These are phyloP conservation scores for Dryadula phaetusa DNA, from an alignment of 2,888 invertebrate species.

Conservation along the genomic window DNA sequence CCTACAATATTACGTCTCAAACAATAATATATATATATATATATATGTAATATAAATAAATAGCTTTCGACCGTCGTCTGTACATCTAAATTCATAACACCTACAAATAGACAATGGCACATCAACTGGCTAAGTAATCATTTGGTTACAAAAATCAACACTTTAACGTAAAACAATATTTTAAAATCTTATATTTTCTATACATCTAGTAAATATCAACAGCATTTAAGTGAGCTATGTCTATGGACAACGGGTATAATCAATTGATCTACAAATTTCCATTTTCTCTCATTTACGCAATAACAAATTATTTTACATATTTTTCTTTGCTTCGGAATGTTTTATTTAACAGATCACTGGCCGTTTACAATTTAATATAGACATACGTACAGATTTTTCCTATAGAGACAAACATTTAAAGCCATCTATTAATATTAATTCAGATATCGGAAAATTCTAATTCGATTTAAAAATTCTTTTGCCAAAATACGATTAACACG, in stretches of 20 bases:
- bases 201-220: not conserved
- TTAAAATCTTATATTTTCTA: not conserved
- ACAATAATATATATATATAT: no score
- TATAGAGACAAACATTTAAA: not conserved
- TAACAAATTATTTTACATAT: not conserved
- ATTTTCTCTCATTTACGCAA: not conserved
- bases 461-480: not conserved
- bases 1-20: no score
- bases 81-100: conserved; percentile 12
- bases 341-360: not conserved
- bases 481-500: not conserved
- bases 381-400: not conserved
- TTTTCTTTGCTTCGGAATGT: conserved; percentile 1
- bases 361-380: not conserved
- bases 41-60: not conserved
- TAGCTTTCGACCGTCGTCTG: not conserved
- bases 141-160: conserved; percentile 11
- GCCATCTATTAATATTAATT: not conserved
- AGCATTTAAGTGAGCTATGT: not conserved
- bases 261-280: not conserved
- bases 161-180: conserved; percentile 16
- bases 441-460: not conserved
- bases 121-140: conserved; percentile 21
- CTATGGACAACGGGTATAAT: not conserved
- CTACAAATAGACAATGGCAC: conserved; percentile 29